Percentiles rank a stretch among this genome's conserved stretches.
Evolutionary conservation across 2,797 vertebrate species (phyloP).

Genomic region (Sphaeramia orbicularis): DNA sequence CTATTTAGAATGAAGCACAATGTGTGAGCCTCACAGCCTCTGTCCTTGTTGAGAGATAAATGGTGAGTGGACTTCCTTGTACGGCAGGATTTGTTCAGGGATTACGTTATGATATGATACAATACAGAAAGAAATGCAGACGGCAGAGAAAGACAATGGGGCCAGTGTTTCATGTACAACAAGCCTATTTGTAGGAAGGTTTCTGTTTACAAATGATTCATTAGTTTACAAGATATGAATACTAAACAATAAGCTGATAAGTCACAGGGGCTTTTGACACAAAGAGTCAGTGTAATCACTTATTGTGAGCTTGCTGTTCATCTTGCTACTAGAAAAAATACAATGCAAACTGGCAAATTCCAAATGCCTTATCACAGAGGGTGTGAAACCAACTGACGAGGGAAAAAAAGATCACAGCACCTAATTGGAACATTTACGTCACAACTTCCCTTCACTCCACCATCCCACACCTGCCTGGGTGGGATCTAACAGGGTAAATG

Average conservation of each 20-base stretch:
- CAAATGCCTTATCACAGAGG: conserved; percentile 18
- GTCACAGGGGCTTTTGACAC: conserved; percentile 9
- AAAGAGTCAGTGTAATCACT: conserved; percentile 19
- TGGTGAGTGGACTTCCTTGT: conserved; percentile 73
- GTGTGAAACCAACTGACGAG: conserved; percentile 10
- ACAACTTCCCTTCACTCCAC: conserved; percentile 40
- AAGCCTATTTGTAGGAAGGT: conserved; percentile 38
- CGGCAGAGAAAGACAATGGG: conserved; percentile 66
- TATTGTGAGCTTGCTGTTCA: conserved; percentile 4
- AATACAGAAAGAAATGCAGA: conserved; percentile 66
- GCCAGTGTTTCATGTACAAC: conserved; percentile 71
- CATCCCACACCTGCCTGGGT: conserved; percentile 33
- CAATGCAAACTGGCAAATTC: conserved; percentile 27
- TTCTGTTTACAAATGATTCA: conserved; percentile 65
- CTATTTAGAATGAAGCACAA: conserved; percentile 40
- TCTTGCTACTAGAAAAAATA: conserved; percentile 13
- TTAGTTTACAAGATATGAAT: conserved; percentile 48
- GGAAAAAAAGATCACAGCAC: conserved; percentile 20
- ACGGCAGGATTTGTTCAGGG: conserved; percentile 71
- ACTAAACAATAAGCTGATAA: conserved; percentile 44
- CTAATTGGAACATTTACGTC: conserved; percentile 58
- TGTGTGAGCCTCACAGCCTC: conserved; percentile 35
- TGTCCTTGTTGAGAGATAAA: conserved; percentile 63
- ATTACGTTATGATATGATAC: conserved; percentile 77
- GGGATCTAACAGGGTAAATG: conserved; percentile 29